A percentile compares a stretch with the other conserved stretches of the same genome.
phyloP scores from a whole-genome alignment of 1,140 invertebrate genomes.

The Liolophura sinensis region DNA sequence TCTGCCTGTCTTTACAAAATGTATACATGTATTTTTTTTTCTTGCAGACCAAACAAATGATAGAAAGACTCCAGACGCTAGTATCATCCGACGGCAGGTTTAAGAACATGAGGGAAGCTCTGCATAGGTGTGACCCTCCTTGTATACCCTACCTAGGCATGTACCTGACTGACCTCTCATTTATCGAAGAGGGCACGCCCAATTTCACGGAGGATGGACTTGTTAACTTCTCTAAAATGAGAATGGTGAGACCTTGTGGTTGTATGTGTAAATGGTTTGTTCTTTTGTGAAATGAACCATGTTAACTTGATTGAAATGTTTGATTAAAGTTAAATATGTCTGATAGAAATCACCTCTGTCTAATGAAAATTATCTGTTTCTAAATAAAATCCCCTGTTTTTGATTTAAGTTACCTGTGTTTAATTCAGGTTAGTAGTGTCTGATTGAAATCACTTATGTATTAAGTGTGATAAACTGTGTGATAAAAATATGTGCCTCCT shows the following conservation, averaged over 20 bases:
- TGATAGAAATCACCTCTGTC: too few species aligned
- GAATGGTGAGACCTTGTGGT: constrained; percentile 73
- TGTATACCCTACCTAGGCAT: constrained; percentile 92
- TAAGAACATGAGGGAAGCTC: constrained; percentile 81
- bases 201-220: constrained; percentile 88
- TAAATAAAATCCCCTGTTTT: too few species aligned
- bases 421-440: too few species aligned
- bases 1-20: background rate
- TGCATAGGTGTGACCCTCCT: constrained; percentile 88
- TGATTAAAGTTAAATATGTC: too few species aligned
- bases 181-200: constrained; percentile 92
- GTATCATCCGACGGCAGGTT: constrained; percentile 90
- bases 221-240: constrained; percentile 96
- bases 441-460: too few species aligned
- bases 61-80: constrained; percentile 82
- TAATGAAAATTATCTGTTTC: too few species aligned
- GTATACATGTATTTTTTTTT: constrained; percentile 2
- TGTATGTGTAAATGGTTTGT: constrained; percentile 2
- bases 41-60: constrained; percentile 82
- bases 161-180: constrained; percentile 90
- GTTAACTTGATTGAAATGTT: too few species aligned
- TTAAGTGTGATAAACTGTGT: too few species aligned
- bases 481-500: background rate
- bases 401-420: too few species aligned
- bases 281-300: too few species aligned